Evolutionary conservation across 2,797 vertebrate species (phyloP), one percentile per base, ranked within the genome.

Genomic region (Mastacembelus armatus): DNA sequence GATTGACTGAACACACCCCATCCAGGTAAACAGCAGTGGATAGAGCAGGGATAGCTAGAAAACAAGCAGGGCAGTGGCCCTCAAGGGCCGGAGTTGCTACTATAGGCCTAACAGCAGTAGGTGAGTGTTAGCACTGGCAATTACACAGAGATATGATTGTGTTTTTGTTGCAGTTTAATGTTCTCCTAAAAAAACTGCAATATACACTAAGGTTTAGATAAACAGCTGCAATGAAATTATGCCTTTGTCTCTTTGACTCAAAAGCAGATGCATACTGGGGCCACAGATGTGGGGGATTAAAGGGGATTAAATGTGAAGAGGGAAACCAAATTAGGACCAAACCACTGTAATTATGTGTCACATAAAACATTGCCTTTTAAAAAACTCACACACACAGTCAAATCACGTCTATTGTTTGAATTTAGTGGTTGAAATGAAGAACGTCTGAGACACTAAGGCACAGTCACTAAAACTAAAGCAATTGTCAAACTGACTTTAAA

Each of bases 271-370:
- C 30, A 47, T 18, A 49, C 56, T 47, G 43, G 21, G 45, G 60
- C 27, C 50, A 69, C 67, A 54, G 36, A 74, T 50, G 47, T 65
- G 26, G 8, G 16, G 14, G 43, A 63, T 73, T 27, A 60, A 69
- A 19, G 19, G 24, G n/a, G 22, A 70, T 70, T 57, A 29, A 45
- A 44, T 43, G 22, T 51, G 22, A 66, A 21, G 26, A 27, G 47
- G 18, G 12, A 1, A 19, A 35, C 21, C 10, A 24, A 42, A 63
- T 68, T 18, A 55, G 48, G 65, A 32, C 36, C 36, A 66, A 77
- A 68, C 29, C 61, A 43, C 55, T 48, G 66, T 69, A 66, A 66
- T 66, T 63, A 72, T 63, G 42, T 68, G 33, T 59, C 61, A 60
- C 29, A 59, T 73, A 62, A 71, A 78, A 66, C 4, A 11, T 5